Conservation (phyloP, 1,140 invertebrate genomes). For the Drosophila pallidifrons region DNA sequence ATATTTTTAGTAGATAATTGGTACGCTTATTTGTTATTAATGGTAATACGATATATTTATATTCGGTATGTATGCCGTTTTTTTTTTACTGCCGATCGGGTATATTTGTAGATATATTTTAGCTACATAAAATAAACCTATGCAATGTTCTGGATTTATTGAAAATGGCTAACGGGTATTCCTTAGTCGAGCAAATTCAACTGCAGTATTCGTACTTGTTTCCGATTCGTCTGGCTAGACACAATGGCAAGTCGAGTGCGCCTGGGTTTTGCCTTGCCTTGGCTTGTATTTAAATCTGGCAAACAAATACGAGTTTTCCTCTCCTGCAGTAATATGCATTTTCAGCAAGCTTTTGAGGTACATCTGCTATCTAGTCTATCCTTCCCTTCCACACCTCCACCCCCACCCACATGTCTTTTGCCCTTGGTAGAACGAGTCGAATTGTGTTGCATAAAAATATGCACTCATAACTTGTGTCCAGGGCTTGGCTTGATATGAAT, state of each 20-base stretch:
- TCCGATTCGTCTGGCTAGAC: constrained; percentile 6
- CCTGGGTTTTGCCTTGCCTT: neutral
- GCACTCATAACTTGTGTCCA: constrained; percentile 65
- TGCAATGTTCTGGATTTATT: no score
- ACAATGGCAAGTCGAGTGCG: constrained; percentile 12
- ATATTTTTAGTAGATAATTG: no score
- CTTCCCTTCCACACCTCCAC: neutral
- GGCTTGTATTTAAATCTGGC: constrained; percentile 36
- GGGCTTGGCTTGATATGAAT: constrained; percentile 61
- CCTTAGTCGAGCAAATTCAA: no score
- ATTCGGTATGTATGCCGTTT: no score
- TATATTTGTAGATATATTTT: no score
- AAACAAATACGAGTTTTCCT: constrained; percentile 20
- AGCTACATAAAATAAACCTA: no score
- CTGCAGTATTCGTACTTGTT: neutral
- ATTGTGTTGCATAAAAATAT: constrained; percentile 65
- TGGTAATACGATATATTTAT: no score
- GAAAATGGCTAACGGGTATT: no score
- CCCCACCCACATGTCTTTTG: constrained; percentile 13
- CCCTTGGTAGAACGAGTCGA: constrained; percentile 1
- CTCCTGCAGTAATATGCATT: constrained; percentile 5
- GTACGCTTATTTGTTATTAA: no score
- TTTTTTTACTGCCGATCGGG: no score
- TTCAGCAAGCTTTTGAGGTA: neutral
- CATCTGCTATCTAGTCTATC: constrained; percentile 3